Evolutionary conservation across 2,888 invertebrate species (phyloP), one percentile per base, ranked within the genome.

Genomic region (Tetramorium bicarinatum): DNA sequence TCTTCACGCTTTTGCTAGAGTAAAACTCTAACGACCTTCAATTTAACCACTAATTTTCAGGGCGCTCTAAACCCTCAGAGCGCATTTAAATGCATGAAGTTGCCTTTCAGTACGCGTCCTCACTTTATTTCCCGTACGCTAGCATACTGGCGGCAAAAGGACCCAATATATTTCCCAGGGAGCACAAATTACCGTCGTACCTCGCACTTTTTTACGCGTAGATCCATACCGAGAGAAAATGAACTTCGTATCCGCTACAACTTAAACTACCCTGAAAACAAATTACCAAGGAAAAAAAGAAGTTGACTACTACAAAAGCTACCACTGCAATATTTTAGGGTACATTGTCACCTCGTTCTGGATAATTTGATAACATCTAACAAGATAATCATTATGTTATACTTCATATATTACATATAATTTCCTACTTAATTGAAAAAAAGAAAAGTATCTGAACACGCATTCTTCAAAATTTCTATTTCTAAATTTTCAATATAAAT

Each of bases 1-100:
- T 77, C 56, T 77, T 77, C 44, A 34, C 56, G 54, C 56, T 77
- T 77, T 69, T 77, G 56, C 76, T 66, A 44, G 34, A 56, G 29
- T 56, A 69, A 77, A 76, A 69, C 11, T 56, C 69, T 77, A 77
- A 77, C 77, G 69, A 69, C 44, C 77, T 77, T 69, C 77, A 77
- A 77, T 77, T 77, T 77, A 64, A 69, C 69, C 56, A 69, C 56
- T 77, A 77, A 77, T 69, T 69, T 69, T 77, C 56, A 77, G 54
- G 44, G 15, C 67, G 44, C 77, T 77, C 69, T 77, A 56, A 77
- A 77, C 29, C 56, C 56, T 77, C 69, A 18, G 44, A 69, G 54
- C 77, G 38, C 69, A 77, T 77, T 77, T 77, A 77, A 77, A 77
- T 77, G 77, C 77, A 77, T 69, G 77, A 77, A 77, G 69, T 77